Conservation (phyloP, 2,113 vertebrate genomes). For the Rhinolophus ferrumequinum region DNA sequence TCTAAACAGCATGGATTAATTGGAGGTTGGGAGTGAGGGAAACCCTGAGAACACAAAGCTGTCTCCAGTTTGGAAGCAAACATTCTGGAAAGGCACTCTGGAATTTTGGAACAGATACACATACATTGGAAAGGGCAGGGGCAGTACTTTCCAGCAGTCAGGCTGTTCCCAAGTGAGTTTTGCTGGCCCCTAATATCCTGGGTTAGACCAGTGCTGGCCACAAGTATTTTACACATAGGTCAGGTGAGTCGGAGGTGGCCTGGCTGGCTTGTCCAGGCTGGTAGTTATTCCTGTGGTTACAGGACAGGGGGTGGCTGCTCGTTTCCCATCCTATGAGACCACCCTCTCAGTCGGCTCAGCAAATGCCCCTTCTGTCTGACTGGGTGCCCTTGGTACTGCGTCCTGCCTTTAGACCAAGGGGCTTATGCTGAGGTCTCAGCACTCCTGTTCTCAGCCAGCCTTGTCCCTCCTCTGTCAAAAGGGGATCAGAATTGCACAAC, state of each 20-base stretch:
- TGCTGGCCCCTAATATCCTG: neutral
- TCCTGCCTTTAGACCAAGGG: neutral
- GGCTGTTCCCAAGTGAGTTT: neutral
- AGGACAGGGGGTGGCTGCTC: neutral
- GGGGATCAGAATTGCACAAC: too few species aligned
- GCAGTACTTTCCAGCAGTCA: neutral
- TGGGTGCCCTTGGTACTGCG: neutral
- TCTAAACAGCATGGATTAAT: neutral
- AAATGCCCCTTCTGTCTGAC: neutral
- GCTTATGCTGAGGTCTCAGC: neutral
- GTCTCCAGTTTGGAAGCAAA: neutral
- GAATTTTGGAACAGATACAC: neutral
- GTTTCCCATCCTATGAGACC: neutral
- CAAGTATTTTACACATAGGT: neutral
- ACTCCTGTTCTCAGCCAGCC: neutral
- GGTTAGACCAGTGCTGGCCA: neutral
- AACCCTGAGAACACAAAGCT: neutral
- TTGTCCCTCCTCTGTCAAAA: neutral
- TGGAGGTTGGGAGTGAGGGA: neutral
- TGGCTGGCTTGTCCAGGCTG: neutral
- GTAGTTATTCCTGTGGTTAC: neutral
- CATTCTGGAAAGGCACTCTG: neutral
- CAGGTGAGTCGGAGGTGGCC: accelerated
- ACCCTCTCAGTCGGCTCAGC: neutral
- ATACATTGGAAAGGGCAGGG: neutral